phyloP scores from a whole-genome alignment of 2,888 invertebrate genomes.

The Apocheima hispidaria region DNA sequence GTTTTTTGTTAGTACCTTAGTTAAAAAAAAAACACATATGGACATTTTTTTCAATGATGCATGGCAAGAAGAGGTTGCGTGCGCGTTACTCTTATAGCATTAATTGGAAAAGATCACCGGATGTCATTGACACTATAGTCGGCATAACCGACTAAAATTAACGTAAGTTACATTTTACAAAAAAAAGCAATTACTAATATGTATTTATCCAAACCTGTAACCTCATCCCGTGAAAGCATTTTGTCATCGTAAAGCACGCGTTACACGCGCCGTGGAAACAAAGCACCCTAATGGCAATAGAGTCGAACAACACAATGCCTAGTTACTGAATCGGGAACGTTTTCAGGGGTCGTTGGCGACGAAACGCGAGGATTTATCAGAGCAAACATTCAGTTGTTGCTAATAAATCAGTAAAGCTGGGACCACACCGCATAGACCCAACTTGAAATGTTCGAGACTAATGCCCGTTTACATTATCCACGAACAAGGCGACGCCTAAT shows the following conservation, averaged over 20 bases:
- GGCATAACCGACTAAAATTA: too few species aligned
- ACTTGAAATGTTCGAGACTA: too few species aligned
- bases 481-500: too few species aligned
- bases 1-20: too few species aligned
- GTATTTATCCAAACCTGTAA: neutral
- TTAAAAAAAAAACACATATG: too few species aligned
- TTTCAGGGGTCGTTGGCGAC: conserved; percentile 54
- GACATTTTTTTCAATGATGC: too few species aligned
- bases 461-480: too few species aligned
- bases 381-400: neutral
- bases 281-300: conserved; percentile 55
- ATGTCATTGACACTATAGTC: too few species aligned
- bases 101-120: too few species aligned
- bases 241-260: conserved; percentile 32
- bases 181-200: too few species aligned
- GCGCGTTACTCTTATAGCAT: too few species aligned
- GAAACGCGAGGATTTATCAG: neutral
- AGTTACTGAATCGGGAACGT: conserved; percentile 55
- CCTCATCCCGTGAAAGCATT: conserved; percentile 26
- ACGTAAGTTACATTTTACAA: neutral
- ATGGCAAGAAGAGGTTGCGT: too few species aligned
- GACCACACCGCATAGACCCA: neutral
- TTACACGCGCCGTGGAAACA: conserved; percentile 50
- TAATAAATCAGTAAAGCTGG: neutral
- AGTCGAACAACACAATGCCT: conserved; percentile 54